phyloP scores from a whole-genome alignment of 1,140 invertebrate species.

The Cyrtorhinus lividipennis region DNA sequence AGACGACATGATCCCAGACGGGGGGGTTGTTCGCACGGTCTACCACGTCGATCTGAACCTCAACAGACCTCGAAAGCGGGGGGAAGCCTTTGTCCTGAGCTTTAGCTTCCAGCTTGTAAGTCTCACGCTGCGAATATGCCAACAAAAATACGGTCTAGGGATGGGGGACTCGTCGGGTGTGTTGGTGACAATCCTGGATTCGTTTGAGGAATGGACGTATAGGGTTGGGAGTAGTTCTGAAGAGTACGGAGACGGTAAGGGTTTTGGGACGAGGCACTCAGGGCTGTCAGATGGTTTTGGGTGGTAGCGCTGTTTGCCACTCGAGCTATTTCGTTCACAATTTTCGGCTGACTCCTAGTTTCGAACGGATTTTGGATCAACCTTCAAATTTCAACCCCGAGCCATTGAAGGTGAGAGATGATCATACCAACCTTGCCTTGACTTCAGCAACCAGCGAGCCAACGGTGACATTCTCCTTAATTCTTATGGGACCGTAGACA shows the following conservation, averaged over 20 bases:
- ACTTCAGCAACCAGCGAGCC: constrained; percentile 91
- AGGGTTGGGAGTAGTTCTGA: too few species aligned
- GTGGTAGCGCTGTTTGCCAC: constrained; percentile 2
- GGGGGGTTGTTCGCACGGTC: constrained; percentile 93
- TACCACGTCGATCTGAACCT: constrained; percentile 94
- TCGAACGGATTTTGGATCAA: too few species aligned
- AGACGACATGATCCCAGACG: constrained; percentile 88
- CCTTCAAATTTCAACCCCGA: not conserved
- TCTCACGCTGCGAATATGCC: constrained; percentile 61
- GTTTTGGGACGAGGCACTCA: too few species aligned
- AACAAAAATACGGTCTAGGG: constrained; percentile 12
- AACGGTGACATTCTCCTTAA: constrained; percentile 95
- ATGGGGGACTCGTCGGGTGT: not conserved
- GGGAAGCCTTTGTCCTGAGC: constrained; percentile 91
- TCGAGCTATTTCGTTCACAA: not conserved
- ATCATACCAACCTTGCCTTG: constrained; percentile 90
- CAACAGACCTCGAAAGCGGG: constrained; percentile 81
- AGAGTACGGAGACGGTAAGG: not conserved
- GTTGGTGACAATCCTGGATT: not conserved
- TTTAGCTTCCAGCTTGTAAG: constrained; percentile 91
- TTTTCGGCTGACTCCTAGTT: too few species aligned
- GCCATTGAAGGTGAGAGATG: not conserved
- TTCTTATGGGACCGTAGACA: constrained; percentile 88
- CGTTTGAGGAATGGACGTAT: too few species aligned
- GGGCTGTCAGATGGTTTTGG: not conserved